Conservation (phyloP, 2,113 vertebrate species). For the Shinisaurus crocodilurus region DNA sequence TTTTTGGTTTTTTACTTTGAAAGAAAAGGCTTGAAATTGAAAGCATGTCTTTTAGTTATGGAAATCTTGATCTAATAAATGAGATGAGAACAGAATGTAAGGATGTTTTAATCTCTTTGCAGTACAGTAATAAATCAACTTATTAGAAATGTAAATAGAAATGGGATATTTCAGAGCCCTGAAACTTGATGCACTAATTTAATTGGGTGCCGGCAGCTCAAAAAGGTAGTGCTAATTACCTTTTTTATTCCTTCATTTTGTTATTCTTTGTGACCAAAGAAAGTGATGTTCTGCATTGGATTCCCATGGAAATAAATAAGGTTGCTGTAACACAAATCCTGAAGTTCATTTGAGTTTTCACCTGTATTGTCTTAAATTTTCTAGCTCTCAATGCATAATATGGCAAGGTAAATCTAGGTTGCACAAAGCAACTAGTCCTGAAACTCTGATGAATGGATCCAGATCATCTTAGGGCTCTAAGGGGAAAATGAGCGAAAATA, state of each 20-base stretch:
- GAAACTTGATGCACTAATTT: not conserved
- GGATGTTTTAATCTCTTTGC: not conserved
- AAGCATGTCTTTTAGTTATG: not conserved
- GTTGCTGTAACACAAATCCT: not conserved
- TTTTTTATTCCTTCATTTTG: not conserved
- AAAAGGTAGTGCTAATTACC: not conserved
- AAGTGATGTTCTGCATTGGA: not conserved
- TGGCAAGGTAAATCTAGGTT: not conserved
- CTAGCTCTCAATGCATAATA: not conserved
- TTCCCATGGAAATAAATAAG: not conserved
- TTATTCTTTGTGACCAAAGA: not conserved
- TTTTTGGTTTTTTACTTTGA: not conserved
- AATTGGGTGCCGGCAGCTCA: not conserved
- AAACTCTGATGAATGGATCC: not conserved
- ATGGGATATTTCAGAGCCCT: not conserved
- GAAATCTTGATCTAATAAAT: constrained; percentile 19
- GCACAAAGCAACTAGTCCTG: not conserved
- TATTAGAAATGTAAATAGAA: constrained; percentile 6
- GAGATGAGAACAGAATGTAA: not conserved
- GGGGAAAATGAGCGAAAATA: too few species aligned
- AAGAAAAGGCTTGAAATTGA: not conserved
- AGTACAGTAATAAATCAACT: not conserved
- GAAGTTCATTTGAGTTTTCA: not conserved
- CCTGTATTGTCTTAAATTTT: not conserved
- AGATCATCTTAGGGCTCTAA: not conserved